Evolutionary conservation across 1,140 invertebrate genomes (phyloP), one percentile per base, ranked within the genome.

Genomic region (Zaprionus capensis): DNA sequence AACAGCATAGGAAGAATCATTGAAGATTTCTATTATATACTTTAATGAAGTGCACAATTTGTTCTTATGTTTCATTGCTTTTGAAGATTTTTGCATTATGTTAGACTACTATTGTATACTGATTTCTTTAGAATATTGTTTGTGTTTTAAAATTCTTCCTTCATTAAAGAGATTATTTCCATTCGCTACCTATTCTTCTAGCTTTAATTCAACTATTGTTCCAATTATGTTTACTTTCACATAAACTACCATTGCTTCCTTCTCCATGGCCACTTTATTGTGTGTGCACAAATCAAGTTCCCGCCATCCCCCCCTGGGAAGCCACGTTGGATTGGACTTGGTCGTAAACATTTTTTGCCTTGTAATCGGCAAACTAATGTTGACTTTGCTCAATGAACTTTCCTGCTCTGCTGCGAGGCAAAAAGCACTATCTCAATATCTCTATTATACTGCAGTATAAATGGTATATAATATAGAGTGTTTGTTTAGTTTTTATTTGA

Each of bases 371-470:
- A 26, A 49, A 22, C 41, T 14, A 57, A 56, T 71, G 38, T 57
- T 57, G 69, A 65, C 20, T 65, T 44, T 71, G 68, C 26, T n/a
- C 36, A 49, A 65, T 56, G 51, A 56, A 70, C 58, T 70, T 41
- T 57, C 36, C 34, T 63, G 22, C 17, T 64, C 49, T n/a, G 46
- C n/a, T 17, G 41, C 41, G 5, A 46, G 41, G 41, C 20, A 51
- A 51, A 24, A 51, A 51, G 6, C 41, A 7, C 12, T 51, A 51
- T 51, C 46, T 51, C 20, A 20, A 51, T 20, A 67, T 58, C 56
- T 67, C 38, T 57, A 67, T 58, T 34, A 63, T 34, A 17, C 44
- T 55, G 14, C 11, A 41, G 22, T 24, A 53, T 53, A 53, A 14
- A 15, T 63, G 55, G 31, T 63, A 64, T 61, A 65, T 17, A 36